Percentiles rank a stretch among this genome's conserved stretches.
These are phyloP conservation scores for Rhopilema esculentum DNA, from an alignment of 30 jellyfish, hydroid and myxozoan genomes.

Conservation along the genomic window DNA sequence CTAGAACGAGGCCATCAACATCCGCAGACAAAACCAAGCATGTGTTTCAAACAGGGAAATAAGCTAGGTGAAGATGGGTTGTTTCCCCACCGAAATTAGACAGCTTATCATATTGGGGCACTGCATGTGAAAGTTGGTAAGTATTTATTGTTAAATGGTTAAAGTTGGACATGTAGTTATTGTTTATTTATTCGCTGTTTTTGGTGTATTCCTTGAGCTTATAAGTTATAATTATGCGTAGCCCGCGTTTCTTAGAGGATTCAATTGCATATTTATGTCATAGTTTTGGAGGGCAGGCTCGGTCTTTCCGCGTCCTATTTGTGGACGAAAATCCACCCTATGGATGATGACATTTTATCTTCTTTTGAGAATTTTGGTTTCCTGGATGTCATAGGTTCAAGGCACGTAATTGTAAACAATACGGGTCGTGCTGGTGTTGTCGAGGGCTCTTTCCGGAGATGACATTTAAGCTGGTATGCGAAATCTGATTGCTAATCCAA, in stretches of 20 bases:
- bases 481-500: not conserved
- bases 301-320: no score
- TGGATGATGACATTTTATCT: not conserved
- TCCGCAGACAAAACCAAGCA: not conserved
- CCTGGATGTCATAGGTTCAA: not conserved
- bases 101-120: not conserved
- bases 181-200: not conserved
- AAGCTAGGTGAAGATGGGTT: not conserved
- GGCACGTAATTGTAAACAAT: not conserved
- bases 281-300: no score
- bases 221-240: not conserved
- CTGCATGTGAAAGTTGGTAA: not conserved
- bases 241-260: not conserved
- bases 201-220: no score
- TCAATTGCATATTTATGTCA: not conserved
- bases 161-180: not conserved
- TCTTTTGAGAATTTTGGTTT: not conserved
- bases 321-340: not conserved
- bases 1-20: not conserved
- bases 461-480: not conserved
- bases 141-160: not conserved
- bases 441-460: not conserved
- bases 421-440: not conserved
- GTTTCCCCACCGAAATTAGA: not conserved
- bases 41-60: not conserved